Evolutionary conservation across 2,797 vertebrate species (phyloP).

Genomic region (Myotis vivesi): DNA sequence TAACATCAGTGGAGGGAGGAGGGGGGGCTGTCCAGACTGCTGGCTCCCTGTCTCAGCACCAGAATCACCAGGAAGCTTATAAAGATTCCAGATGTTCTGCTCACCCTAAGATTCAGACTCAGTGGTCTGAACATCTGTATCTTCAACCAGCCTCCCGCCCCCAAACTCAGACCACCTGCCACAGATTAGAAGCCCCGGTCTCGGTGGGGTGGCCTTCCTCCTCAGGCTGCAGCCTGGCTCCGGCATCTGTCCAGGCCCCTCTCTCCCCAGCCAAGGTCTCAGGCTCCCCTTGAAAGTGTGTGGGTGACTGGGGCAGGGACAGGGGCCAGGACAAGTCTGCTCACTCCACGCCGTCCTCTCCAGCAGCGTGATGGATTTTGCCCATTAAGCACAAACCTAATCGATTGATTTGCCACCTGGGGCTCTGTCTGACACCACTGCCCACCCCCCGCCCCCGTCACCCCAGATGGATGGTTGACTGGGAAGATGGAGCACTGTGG

Average conservation of each 20-base stretch:
- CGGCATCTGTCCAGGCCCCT: background rate
- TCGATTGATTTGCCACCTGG: constrained; percentile 61
- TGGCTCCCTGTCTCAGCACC: background rate
- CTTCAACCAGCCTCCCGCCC: background rate
- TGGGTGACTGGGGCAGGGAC: background rate
- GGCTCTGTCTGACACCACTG: constrained; percentile 57
- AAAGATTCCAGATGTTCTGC: background rate
- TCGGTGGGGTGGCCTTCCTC: background rate
- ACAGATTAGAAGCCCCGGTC: background rate
- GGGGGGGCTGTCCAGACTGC: background rate
- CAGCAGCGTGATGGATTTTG: constrained; percentile 51
- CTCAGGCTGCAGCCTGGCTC: background rate
- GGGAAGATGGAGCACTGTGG: constrained; percentile 20
- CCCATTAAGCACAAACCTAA: constrained; percentile 66
- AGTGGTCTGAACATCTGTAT: background rate
- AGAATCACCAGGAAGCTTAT: background rate
- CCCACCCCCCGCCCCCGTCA: background rate
- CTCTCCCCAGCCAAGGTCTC: background rate
- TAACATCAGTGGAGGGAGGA: background rate
- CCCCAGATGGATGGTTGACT: constrained; percentile 27
- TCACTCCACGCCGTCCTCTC: background rate
- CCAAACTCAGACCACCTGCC: background rate
- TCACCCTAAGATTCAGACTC: background rate
- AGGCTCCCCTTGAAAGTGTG: background rate
- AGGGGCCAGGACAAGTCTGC: background rate